Conservation (phyloP, 2,113 vertebrate genomes). For the Calypte anna region DNA sequence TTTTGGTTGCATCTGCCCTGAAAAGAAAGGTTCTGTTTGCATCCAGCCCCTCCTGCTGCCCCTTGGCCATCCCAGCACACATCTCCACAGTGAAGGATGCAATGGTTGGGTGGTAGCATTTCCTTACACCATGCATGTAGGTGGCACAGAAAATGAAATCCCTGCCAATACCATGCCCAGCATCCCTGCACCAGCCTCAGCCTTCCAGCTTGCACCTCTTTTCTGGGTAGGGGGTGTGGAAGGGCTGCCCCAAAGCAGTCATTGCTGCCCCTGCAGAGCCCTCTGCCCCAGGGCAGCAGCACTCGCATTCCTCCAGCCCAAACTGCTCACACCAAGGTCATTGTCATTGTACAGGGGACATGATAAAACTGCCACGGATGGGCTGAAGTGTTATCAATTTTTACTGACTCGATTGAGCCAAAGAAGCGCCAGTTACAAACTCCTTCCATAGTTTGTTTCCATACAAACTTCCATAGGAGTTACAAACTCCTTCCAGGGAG, state of each 20-base stretch:
- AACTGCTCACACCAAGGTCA: accelerated
- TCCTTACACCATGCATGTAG: accelerated
- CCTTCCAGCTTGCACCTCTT: not conserved
- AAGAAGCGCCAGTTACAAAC: not conserved
- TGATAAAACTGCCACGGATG: not conserved
- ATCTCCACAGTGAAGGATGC: not conserved
- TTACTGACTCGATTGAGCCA: not conserved
- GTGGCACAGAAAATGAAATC: not conserved
- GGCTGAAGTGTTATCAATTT: not conserved
- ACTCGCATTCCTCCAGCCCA: not conserved
- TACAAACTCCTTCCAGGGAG: not conserved
- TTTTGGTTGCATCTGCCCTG: not conserved
- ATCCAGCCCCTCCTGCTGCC: not conserved
- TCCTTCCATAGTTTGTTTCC: not conserved
- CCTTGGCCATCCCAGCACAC: not conserved
- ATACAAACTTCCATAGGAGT: no score
- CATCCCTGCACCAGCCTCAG: not conserved
- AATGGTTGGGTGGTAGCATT: not conserved
- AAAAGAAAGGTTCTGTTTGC: not conserved
- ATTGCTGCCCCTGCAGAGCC: not conserved
- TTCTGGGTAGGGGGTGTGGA: no score
- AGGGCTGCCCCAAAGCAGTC: not conserved
- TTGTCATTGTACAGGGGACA: not conserved
- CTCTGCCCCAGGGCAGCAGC: no score
- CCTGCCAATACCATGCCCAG: not conserved